Conservation (phyloP, 2,797 vertebrate species). For the Neomorphus geoffroyi region DNA sequence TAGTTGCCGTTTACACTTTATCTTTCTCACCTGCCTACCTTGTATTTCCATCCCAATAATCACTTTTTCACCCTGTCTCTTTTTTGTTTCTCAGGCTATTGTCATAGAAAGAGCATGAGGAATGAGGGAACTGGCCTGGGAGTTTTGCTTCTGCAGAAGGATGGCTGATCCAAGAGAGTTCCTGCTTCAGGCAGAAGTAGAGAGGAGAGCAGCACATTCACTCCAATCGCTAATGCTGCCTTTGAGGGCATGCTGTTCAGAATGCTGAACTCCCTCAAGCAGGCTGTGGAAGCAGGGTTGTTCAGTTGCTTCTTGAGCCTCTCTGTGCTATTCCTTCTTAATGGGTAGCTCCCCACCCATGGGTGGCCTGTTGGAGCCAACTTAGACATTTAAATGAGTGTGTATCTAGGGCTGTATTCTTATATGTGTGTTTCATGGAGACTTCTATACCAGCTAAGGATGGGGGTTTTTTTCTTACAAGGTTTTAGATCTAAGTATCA, state of each 20-base stretch:
- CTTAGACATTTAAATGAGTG: neutral
- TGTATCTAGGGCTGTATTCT: neutral
- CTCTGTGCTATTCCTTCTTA: neutral
- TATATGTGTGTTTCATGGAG: neutral
- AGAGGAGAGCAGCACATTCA: neutral
- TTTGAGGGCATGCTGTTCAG: neutral
- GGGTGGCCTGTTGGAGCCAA: neutral
- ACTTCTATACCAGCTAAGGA: neutral
- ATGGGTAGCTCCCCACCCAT: accelerated
- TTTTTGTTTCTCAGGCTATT: neutral
- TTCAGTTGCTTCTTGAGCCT: neutral
- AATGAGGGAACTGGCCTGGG: neutral
- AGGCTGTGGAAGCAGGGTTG: neutral
- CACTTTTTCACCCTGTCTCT: neutral
- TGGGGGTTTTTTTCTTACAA: accelerated
- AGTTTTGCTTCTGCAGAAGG: neutral
- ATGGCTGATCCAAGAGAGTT: neutral
- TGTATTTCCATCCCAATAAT: neutral
- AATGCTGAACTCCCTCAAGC: neutral
- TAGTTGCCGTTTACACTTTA: neutral
- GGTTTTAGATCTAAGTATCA: neutral
- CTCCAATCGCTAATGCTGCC: neutral
- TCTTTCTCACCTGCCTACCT: neutral
- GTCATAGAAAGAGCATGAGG: neutral
- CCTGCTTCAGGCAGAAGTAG: neutral